These are phyloP conservation scores for Scolopax mira DNA, from an alignment of 2,113 vertebrate genomes.

Conservation along the genomic window DNA sequence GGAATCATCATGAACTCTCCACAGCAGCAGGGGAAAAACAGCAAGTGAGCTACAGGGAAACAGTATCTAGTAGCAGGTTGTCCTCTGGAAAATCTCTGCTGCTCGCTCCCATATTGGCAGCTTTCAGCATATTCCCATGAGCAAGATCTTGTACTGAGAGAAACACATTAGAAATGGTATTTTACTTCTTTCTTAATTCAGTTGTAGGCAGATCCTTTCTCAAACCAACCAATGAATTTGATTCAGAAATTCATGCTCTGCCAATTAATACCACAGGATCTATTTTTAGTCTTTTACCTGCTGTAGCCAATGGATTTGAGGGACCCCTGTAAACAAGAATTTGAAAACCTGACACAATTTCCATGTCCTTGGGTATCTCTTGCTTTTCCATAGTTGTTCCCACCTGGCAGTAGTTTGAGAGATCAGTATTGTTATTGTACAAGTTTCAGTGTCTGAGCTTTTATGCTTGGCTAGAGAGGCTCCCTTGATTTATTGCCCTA, in stretches of 20 bases:
- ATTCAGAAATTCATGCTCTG: not conserved
- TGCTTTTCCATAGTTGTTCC: not conserved
- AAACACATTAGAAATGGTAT: not conserved
- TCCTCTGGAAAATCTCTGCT: not conserved
- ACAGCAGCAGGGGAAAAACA: conserved; percentile 24
- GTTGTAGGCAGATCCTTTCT: not conserved
- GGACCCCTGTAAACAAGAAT: not conserved
- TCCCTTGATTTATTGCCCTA: conserved; percentile 48
- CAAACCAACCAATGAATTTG: not conserved
- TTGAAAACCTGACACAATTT: not conserved
- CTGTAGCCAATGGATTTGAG: not conserved
- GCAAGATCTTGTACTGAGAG: not conserved
- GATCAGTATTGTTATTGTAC: not conserved
- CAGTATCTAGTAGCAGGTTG: not conserved
- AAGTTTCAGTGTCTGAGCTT: not conserved
- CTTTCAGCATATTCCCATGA: not conserved
- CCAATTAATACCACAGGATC: not conserved
- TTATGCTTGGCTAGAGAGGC: conserved; percentile 13
- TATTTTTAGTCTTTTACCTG: not conserved
- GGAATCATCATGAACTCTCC: conserved; percentile 24
- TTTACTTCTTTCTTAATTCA: not conserved
- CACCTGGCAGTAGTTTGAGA: not conserved
- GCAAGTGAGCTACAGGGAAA: not conserved
- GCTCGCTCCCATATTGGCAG: not conserved
- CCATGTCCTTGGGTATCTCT: not conserved